Evolutionary conservation across 1,140 invertebrate species (phyloP).

Genomic region (Brachionus manjavacas): DNA sequence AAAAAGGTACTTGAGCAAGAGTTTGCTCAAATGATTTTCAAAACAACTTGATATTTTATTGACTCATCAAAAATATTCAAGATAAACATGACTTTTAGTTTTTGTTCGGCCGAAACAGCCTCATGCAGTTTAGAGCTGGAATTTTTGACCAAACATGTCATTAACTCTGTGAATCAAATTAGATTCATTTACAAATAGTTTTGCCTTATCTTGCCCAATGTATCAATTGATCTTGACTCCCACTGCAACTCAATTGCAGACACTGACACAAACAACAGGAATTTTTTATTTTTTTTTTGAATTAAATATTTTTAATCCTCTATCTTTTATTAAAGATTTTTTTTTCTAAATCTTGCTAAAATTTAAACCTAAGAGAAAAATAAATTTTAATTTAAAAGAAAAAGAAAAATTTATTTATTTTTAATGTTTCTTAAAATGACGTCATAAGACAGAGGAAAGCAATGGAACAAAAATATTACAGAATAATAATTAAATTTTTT

Average conservation of each 20-base stretch:
- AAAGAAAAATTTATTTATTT: too few relatives aligned
- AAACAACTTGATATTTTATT: conserved; percentile 33
- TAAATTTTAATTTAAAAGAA: too few relatives aligned
- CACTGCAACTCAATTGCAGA: neutral
- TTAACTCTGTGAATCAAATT: conserved; percentile 16
- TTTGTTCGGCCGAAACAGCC: neutral
- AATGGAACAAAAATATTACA: too few relatives aligned
- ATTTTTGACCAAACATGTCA: neutral
- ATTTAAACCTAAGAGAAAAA: too few relatives aligned
- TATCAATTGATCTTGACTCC: neutral
- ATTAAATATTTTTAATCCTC: too few relatives aligned
- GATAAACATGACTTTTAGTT: neutral
- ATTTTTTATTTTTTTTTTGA: neutral
- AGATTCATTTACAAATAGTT: neutral
- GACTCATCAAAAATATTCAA: conserved; percentile 10
- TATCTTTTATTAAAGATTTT: too few relatives aligned
- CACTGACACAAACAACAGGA: neutral
- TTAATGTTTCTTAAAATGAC: too few relatives aligned
- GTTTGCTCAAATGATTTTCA: conserved; percentile 33
- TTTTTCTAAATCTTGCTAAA: too few relatives aligned
- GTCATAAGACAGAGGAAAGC: too few relatives aligned
- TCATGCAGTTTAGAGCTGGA: neutral
- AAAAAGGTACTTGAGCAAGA: neutral
- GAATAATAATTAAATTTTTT: too few relatives aligned
- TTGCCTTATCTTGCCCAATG: neutral